Base-by-base conservation (phyloP, 2,888 invertebrate species). In the Eristalis pertinax region DNA sequence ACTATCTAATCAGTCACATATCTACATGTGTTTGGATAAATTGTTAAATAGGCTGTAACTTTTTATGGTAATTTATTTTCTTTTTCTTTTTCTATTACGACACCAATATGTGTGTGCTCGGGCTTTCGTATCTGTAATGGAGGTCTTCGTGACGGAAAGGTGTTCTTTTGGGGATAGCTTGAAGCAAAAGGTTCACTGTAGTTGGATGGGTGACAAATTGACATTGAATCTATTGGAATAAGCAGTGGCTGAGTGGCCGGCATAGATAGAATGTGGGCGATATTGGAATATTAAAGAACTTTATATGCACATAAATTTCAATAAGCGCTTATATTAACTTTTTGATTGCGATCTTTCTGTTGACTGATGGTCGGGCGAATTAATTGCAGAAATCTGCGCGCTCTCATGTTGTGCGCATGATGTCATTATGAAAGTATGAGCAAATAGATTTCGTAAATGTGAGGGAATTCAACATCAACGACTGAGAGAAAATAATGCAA, bases 21-120 rank as follows among this genome's bases (percentile, higher is more conserved):
- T 87, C 79, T 87, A 87, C 87, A 84, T 84, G 87, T 84, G 83
- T 87, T 87, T 84, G 79, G 83, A 87, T 87, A 87, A 87, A 87
- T 84, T 87, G 87, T 87, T 84, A 87, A 87, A 84, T 87, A 83
- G 87, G 79, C 84, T 73, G 84, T 83, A 87, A 87, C 82, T 79
- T 86, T 86, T 86, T 86, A 86, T 86, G 86, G 82, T 86, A 86
- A 86, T 86, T 78, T 86, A 82, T 86, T 83, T 87, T 43, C 2
- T 15, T 24, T 75, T 73, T 60, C 78, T 84, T 87, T 43, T 13
- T 24, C 24, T 50, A 8, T 65, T 74, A 41, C 26, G 24, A 0
- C 35, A 64, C 19, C 32, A 7, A 35, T 38, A 65, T 75, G 29
- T 76, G 41, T 62, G n/a, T 62, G 32, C 32, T 38, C 38, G 35